These are phyloP conservation scores for Bombus soroeensis DNA, from an alignment of 1,140 invertebrate species.

Conservation along the genomic window DNA sequence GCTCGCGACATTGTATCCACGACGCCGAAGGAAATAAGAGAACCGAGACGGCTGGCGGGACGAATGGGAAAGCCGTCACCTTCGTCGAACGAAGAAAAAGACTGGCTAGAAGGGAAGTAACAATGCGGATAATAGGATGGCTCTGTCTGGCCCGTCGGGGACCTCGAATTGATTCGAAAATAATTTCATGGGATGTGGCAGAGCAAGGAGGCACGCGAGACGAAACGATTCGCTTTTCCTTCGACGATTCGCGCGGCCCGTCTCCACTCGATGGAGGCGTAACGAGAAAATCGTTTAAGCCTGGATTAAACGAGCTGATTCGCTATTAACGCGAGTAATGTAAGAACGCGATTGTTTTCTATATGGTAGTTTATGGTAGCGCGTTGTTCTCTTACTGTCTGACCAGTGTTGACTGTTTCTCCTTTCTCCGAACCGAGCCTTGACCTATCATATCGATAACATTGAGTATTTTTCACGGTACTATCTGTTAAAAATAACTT, in stretches of 20 bases:
- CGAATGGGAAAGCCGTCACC: not conserved
- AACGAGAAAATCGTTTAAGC: constrained; percentile 58
- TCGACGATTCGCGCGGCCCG: not conserved
- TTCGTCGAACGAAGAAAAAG: constrained; percentile 2
- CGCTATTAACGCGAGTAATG: constrained; percentile 55
- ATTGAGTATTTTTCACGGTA: constrained; percentile 20
- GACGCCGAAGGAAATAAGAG: not conserved
- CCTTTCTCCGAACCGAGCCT: constrained; percentile 9
- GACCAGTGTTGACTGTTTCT: constrained; percentile 19
- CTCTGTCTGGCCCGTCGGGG: constrained; percentile 26
- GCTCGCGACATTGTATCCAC: constrained; percentile 1
- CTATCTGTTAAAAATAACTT: constrained; percentile 6
- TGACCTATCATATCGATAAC: constrained; percentile 26
- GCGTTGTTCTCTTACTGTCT: constrained; percentile 10
- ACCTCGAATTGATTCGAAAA: constrained; percentile 60
- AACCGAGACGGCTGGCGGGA: not conserved
- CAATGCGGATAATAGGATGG: constrained; percentile 58
- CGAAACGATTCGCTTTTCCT: constrained; percentile 18
- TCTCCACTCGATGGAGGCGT: not conserved
- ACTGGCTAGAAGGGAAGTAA: constrained; percentile 25
- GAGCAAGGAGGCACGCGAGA: not conserved
- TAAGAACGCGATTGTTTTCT: constrained; percentile 56
- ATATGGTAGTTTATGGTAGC: constrained; percentile 45
- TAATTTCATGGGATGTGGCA: constrained; percentile 48
- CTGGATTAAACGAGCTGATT: constrained; percentile 46